Percentiles rank a stretch among this genome's conserved stretches.
Conservation (phyloP, 2,888 invertebrate species). For the Acheta domesticus region DNA sequence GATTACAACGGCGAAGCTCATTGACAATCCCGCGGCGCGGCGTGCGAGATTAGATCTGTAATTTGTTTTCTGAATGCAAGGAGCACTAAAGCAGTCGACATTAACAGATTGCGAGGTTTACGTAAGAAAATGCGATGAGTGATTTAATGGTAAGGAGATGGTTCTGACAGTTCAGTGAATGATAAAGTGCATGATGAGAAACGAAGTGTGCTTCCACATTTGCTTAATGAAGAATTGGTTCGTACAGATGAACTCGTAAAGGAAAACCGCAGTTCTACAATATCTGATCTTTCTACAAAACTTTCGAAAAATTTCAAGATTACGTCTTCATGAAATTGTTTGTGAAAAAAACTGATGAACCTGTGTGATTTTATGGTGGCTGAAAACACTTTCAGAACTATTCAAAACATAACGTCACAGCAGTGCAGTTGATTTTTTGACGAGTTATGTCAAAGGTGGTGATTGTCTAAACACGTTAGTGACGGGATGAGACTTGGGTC, state of each 20-base stretch:
- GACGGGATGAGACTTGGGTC: conserved; percentile 33
- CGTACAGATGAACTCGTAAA: conserved; percentile 11
- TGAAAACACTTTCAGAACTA: too few species aligned
- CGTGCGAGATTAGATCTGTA: background rate
- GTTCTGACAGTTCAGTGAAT: conserved; percentile 11
- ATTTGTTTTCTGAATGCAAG: conserved; percentile 25
- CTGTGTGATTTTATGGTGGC: background rate
- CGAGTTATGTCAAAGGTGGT: too few species aligned
- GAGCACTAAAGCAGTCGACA: background rate
- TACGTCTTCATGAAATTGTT: conserved; percentile 23
- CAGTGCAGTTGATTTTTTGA: too few species aligned
- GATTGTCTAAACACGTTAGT: background rate
- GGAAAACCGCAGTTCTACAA: conserved; percentile 5
- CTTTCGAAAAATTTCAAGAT: conserved; percentile 24
- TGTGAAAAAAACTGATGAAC: background rate
- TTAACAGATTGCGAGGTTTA: background rate
- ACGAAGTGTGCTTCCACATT: conserved; percentile 20
- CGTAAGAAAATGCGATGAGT: background rate
- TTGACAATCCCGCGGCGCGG: conserved; percentile 21
- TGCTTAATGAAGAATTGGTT: conserved; percentile 25
- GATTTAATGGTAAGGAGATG: conserved; percentile 19
- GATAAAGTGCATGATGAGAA: conserved; percentile 19
- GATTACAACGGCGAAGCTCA: conserved; percentile 12
- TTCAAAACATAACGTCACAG: too few species aligned
- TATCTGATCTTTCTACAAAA: conserved; percentile 11